A percentile compares a stretch with the other conserved stretches of the same genome.
These are phyloP conservation scores for Notoglanidium macrostoma DNA, from an alignment of 2,797 vertebrate genomes.

Conservation along the genomic window DNA sequence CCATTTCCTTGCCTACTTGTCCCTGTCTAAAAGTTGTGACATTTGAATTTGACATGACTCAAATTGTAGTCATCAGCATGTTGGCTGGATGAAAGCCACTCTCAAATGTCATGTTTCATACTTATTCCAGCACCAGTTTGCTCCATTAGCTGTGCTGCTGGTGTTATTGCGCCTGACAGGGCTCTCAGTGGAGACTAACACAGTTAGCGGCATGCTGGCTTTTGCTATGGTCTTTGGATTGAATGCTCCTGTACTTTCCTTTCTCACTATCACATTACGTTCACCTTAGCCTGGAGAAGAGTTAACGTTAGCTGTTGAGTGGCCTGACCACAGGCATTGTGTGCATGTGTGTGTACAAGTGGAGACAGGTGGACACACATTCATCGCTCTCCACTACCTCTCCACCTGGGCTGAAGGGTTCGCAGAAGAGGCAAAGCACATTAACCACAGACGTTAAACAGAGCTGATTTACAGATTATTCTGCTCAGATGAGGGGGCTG, in stretches of 20 bases:
- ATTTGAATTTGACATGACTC: conserved; percentile 10
- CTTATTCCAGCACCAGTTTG: conserved; percentile 36
- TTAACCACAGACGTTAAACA: conserved; percentile 45
- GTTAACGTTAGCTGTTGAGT: conserved; percentile 41
- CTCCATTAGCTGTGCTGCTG: conserved; percentile 32
- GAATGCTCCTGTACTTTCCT: conserved; percentile 32
- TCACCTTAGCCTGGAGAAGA: conserved; percentile 29
- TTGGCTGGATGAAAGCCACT: conserved; percentile 37
- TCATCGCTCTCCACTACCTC: conserved; percentile 38
- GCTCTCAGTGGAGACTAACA: conserved; percentile 50
- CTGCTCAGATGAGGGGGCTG: conserved; percentile 56
- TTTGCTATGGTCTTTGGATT: conserved; percentile 24
- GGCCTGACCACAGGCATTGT: conserved; percentile 32
- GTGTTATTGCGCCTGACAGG: conserved; percentile 45
- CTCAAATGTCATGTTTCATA: conserved; percentile 14
- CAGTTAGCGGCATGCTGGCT: conserved; percentile 48
- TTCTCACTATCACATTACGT: conserved; percentile 50
- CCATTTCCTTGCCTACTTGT: background rate
- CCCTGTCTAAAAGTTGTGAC: background rate
- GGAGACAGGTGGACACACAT: conserved; percentile 35
- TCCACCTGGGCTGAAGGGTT: conserved; percentile 51
- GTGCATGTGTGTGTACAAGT: conserved; percentile 2
- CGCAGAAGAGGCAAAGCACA: conserved; percentile 31
- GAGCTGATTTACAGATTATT: conserved; percentile 64
- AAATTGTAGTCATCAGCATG: background rate